Conservation (phyloP, 2,888 invertebrate species). For the Druceiella hillmani region DNA sequence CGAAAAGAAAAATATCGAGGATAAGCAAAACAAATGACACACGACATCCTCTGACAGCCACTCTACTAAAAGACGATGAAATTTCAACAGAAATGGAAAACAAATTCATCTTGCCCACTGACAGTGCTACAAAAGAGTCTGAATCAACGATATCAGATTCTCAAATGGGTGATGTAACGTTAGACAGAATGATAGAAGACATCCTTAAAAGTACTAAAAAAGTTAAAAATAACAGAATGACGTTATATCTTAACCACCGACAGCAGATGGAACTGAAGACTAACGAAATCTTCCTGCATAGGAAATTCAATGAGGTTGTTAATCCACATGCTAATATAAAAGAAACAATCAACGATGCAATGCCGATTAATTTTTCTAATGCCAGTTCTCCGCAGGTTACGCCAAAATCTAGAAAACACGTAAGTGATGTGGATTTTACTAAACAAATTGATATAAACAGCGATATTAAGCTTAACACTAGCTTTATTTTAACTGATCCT, state of each 20-base stretch:
- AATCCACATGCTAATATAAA: constrained; percentile 19
- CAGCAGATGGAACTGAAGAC: neutral
- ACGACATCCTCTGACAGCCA: constrained; percentile 39
- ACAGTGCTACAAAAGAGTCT: constrained; percentile 35
- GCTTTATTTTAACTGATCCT: constrained; percentile 45
- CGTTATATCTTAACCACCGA: constrained; percentile 30
- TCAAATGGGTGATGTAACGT: constrained; percentile 48
- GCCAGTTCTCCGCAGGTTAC: neutral
- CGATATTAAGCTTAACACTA: constrained; percentile 27
- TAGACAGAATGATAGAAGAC: constrained; percentile 58
- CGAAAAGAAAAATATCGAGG: constrained; percentile 48
- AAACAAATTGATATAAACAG: no score
- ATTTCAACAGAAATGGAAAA: constrained; percentile 47
- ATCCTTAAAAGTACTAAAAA: constrained; percentile 55
- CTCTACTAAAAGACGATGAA: constrained; percentile 44
- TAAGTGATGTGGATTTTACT: no score
- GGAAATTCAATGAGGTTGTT: no score
- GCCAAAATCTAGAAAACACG: no score
- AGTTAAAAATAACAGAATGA: constrained; percentile 39
- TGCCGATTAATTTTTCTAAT: neutral
- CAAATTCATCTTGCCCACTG: constrained; percentile 41
- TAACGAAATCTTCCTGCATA: constrained; percentile 2
- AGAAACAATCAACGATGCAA: constrained; percentile 22
- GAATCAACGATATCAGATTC: constrained; percentile 47
- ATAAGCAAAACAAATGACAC: no score